phyloP scores from a whole-genome alignment of 2,113 vertebrate genomes.

The Theristicus caerulescens region DNA sequence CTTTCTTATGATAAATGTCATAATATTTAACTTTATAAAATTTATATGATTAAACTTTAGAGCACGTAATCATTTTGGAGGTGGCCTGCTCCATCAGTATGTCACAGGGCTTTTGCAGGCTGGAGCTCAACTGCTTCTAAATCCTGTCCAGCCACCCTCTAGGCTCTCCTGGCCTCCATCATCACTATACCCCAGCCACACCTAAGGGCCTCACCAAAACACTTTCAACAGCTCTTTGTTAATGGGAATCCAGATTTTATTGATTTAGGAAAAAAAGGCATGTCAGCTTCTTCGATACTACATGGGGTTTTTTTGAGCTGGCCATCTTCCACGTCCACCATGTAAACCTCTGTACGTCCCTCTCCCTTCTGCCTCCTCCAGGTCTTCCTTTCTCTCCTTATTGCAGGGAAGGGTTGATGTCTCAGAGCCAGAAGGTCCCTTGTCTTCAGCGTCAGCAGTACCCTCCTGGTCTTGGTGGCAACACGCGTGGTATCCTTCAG shows the following conservation, averaged over 20 bases:
- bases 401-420: neutral
- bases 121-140: neutral
- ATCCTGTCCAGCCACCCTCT: neutral
- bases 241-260: neutral
- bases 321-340: neutral
- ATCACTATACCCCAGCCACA: neutral
- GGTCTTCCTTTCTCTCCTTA: neutral
- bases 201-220: neutral
- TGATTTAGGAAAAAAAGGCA: neutral
- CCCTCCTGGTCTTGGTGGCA: neutral
- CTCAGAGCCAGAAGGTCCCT: neutral
- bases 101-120: neutral
- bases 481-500: neutral
- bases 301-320: fast-evolving
- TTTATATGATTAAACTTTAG: neutral
- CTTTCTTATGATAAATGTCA: neutral
- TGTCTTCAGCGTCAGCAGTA: neutral
- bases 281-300: neutral
- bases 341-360: neutral
- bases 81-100: neutral
- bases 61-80: neutral
- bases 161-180: neutral
- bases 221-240: neutral
- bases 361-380: neutral
- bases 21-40: neutral